Base-by-base conservation (phyloP, 2,797 vertebrate genomes). In the Molossus alvarezi region DNA sequence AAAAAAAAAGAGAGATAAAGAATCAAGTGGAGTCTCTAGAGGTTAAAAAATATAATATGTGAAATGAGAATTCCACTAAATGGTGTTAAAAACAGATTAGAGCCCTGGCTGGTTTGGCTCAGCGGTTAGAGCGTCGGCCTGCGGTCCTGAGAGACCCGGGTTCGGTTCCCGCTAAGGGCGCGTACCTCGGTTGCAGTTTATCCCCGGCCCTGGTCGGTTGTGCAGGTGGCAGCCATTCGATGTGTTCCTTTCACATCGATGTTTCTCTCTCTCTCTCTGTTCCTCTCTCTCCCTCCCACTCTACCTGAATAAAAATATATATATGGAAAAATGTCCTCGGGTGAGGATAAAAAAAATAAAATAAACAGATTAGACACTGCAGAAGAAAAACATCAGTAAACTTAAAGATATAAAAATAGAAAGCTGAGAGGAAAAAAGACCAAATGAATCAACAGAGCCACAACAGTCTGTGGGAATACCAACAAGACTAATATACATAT, bases 1-100 rank as follows among this genome's bases (percentile, higher is more conserved):
- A 88, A 93, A 79, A 77, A 13, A 64, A 17, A 88, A 80, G 45
- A 95, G 33, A 6, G 51, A 79, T 27, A 76, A 88, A 76, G 45
- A 77, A 73, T 53, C 9, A 87, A 82, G 71, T 80, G 27, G 25
- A 64, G 77, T 83, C 77, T 79, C 51, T 65, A 75, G 45, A 95
- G 55, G 60, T 60, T 10, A 25, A 84, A 72, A 86, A 85, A 48
- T 64, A 64, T 9, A 20, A 13, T 7, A 73, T 48, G 6, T 69
- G 27, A 76, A 90, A 86, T 75, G 27, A 77, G 17, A 79, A 79
- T 89, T 45, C 60, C 23, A 82, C 67, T 76, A 33, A 60, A 60
- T 81, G 18, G 60, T 58, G 71, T 37, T 87, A 58, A 65, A 9
- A 88, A 53, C 10, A 85, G 6, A 67, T 71, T 90, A 58, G 14